Conservation (phyloP, 2,113 vertebrate genomes). For the Oenanthe oenanthe region DNA sequence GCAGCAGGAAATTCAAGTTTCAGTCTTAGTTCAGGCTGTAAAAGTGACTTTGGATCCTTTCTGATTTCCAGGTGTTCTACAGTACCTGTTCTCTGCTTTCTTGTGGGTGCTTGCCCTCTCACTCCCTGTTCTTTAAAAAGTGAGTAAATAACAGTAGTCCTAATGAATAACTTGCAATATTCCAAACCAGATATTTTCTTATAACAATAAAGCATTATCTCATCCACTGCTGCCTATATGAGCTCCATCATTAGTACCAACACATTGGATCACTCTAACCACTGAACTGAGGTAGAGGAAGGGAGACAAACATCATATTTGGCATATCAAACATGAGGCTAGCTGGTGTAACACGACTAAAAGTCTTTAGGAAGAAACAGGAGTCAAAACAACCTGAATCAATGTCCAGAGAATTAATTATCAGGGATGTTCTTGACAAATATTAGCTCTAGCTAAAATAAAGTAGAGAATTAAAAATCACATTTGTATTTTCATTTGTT, state of each 20-base stretch:
- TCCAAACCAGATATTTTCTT: background rate
- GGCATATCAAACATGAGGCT: background rate
- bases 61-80: background rate
- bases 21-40: background rate
- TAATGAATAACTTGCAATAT: background rate
- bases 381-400: background rate
- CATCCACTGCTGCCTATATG: rapidly evolving
- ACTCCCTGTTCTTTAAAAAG: background rate
- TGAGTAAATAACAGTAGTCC: background rate
- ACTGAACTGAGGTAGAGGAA: background rate
- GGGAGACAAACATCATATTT: background rate
- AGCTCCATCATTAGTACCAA: background rate
- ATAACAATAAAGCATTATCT: background rate
- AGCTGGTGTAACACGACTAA: background rate
- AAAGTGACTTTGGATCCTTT: background rate
- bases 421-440: background rate
- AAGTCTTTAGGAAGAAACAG: background rate
- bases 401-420: background rate
- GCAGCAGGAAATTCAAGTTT: background rate
- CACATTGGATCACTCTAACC: background rate
- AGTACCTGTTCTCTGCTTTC: rapidly evolving
- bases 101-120: background rate
- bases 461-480: background rate
- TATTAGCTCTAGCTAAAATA: background rate
- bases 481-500: background rate